Evolutionary conservation across 1,140 invertebrate species (phyloP).

Genomic region (Drosophila elegans): DNA sequence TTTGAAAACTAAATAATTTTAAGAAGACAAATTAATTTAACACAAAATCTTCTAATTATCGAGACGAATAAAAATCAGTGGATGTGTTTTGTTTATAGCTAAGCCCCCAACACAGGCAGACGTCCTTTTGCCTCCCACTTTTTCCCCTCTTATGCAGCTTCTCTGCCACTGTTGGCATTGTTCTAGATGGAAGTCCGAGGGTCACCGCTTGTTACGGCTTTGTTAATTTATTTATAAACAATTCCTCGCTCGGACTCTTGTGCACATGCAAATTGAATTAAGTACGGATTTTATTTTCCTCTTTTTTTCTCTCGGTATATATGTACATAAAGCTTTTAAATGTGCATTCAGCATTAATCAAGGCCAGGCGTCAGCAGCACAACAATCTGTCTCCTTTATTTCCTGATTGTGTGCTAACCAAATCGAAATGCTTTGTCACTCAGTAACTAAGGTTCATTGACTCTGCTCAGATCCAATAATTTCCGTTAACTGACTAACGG

Average conservation of each 20-base stretch:
- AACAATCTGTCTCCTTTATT: constrained; percentile 24
- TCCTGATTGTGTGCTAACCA: constrained; percentile 40
- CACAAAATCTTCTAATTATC: too few species aligned
- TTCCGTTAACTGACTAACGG: constrained; percentile 40
- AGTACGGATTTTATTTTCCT: constrained; percentile 22
- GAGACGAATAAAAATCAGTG: too few species aligned
- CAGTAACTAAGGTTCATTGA: constrained; percentile 34
- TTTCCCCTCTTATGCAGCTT: neutral
- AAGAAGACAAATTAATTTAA: too few species aligned
- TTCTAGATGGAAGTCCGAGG: constrained; percentile 54
- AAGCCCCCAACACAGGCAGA: neutral
- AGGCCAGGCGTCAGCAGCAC: constrained; percentile 31
- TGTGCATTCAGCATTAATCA: constrained; percentile 56
- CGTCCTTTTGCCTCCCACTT: constrained; percentile 1
- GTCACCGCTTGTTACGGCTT: constrained; percentile 51
- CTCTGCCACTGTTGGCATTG: constrained; percentile 34
- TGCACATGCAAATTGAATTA: constrained; percentile 74
- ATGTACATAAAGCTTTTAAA: constrained; percentile 43
- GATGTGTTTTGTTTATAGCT: neutral
- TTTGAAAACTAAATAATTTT: too few species aligned
- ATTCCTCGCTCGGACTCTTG: constrained; percentile 34
- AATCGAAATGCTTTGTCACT: constrained; percentile 43
- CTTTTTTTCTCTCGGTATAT: constrained; percentile 11
- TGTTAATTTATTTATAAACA: constrained; percentile 75
- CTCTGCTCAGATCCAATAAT: constrained; percentile 21